These are phyloP conservation scores for Drosophila anomalipes DNA, from an alignment of 2,888 invertebrate genomes.

Conservation along the genomic window DNA sequence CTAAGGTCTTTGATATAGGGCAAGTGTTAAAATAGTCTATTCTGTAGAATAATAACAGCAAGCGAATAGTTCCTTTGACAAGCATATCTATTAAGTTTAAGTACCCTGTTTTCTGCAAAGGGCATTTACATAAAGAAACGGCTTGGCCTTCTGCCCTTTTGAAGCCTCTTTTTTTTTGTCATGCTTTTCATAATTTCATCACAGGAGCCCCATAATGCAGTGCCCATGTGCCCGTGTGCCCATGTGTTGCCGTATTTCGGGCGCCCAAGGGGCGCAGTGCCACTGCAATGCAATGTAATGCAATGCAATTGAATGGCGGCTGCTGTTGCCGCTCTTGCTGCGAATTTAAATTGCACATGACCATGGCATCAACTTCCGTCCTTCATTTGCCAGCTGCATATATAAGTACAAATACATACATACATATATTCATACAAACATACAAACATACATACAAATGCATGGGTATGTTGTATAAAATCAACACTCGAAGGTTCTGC, in stretches of 20 bases:
- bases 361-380: slow-evolving; percentile 78
- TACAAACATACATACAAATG: slow-evolving; percentile 1
- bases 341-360: slow-evolving; percentile 80
- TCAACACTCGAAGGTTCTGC: slow-evolving; percentile 39
- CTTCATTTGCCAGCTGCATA: slow-evolving; percentile 43
- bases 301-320: slow-evolving; percentile 77
- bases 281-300: slow-evolving; percentile 62
- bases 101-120: slow-evolving; percentile 19
- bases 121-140: slow-evolving; percentile 57
- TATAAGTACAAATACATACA: slow-evolving; percentile 15
- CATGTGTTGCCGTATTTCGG: slow-evolving; percentile 22
- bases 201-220: slow-evolving; percentile 75
- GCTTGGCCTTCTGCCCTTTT: slow-evolving; percentile 61
- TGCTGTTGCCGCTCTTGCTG: slow-evolving; percentile 51
- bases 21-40: not conserved
- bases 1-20: not conserved
- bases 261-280: slow-evolving; percentile 60
- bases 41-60: not conserved
- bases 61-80: not conserved
- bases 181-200: slow-evolving; percentile 79
- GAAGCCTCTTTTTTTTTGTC: slow-evolving; percentile 42
- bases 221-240: slow-evolving; percentile 47
- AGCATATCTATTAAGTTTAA: not conserved
- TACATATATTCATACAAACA: slow-evolving; percentile 3
- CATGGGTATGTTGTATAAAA: slow-evolving; percentile 17